These are phyloP conservation scores for Dioctria linearis DNA, from an alignment of 2,888 invertebrate species.

Conservation along the genomic window DNA sequence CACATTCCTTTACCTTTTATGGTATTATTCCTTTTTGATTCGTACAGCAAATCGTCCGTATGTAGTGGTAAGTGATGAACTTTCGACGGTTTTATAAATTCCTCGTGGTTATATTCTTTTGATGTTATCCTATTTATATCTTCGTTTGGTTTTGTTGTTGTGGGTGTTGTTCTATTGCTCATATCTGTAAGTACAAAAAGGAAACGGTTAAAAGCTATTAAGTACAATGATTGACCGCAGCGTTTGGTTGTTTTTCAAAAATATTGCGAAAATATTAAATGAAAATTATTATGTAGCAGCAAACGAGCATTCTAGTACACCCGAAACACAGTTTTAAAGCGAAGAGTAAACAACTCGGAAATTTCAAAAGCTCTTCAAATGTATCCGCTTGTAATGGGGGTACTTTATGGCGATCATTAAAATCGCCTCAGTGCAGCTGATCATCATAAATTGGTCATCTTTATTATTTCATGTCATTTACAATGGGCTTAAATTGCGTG, in stretches of 20 bases:
- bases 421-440: not conserved
- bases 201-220: not conserved
- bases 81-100: slow-evolving; percentile 75
- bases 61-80: slow-evolving; percentile 73
- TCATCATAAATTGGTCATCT: slow-evolving; percentile 16
- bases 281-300: slow-evolving; percentile 7
- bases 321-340: not conserved
- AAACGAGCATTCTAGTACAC: not conserved
- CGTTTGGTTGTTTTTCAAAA: not conserved
- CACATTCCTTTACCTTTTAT: slow-evolving; percentile 59
- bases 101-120: slow-evolving; percentile 66
- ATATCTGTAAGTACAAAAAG: slow-evolving; percentile 12
- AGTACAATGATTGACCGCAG: not conserved
- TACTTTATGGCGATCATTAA: slow-evolving; percentile 16
- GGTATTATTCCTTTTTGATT: slow-evolving; percentile 68
- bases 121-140: slow-evolving; percentile 59
- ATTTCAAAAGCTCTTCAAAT: slow-evolving; percentile 31
- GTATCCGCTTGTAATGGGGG: not conserved
- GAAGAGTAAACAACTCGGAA: not conserved
- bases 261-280: slow-evolving; percentile 17
- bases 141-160: slow-evolving; percentile 52
- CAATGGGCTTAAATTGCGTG: slow-evolving; percentile 1
- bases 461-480: slow-evolving; percentile 30
- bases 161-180: slow-evolving; percentile 7
- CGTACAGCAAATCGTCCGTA: slow-evolving; percentile 75